Percentiles rank a stretch among this genome's conserved stretches.
These are phyloP conservation scores for Chrysochloris asiatica DNA, from an alignment of 2,113 vertebrate genomes.

Conservation along the genomic window DNA sequence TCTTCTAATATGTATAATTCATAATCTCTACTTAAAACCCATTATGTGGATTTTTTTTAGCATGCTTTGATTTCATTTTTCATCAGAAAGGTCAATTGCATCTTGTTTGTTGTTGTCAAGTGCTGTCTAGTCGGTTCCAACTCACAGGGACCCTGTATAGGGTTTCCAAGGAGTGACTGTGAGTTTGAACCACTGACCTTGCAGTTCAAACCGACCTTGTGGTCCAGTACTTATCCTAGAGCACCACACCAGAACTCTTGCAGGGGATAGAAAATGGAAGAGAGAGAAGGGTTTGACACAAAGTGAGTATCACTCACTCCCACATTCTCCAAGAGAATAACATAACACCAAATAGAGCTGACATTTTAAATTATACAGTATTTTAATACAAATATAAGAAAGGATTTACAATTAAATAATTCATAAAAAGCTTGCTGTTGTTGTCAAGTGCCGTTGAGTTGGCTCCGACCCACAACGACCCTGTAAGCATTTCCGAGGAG, in stretches of 20 bases:
- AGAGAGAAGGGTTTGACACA: not conserved
- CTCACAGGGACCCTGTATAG: no score
- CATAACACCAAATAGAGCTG: slow-evolving; percentile 6
- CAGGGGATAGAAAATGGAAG: not conserved
- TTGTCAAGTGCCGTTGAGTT: no score
- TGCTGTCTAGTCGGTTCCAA: no score
- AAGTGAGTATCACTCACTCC: not conserved
- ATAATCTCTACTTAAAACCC: not conserved
- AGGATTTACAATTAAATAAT: slow-evolving; percentile 77
- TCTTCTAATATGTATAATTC: not conserved
- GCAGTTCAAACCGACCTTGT: no score
- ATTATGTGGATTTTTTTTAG: not conserved
- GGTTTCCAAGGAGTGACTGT: no score
- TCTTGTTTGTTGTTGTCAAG: no score
- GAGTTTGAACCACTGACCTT: no score
- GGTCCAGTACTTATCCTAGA: no score
- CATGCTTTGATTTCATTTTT: not conserved
- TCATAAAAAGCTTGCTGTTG: not conserved
- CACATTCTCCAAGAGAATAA: slow-evolving; percentile 48
- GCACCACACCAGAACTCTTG: not conserved
- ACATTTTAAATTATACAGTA: slow-evolving; percentile 63
- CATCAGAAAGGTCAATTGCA: not conserved
- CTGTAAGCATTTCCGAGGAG: no score
- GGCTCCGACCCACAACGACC: no score
- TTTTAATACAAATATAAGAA: slow-evolving; percentile 74